phyloP scores from a whole-genome alignment of 2,888 invertebrate species.

The Rugalucina vietnamica region DNA sequence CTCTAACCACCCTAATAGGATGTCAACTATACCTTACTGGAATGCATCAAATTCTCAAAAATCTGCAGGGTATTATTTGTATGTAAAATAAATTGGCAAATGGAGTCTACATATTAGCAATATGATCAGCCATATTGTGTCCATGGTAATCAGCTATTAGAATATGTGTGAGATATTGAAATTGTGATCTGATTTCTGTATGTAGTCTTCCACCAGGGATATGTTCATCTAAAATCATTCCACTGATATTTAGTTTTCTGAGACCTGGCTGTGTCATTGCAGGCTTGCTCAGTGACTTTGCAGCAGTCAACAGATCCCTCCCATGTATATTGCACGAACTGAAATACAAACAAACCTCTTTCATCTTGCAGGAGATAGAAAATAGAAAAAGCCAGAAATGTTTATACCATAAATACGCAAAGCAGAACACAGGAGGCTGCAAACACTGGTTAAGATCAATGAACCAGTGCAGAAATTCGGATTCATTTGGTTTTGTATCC shows the following conservation, averaged over 20 bases:
- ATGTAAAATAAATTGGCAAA: too few species aligned
- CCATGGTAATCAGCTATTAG: background rate
- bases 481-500: too few species aligned
- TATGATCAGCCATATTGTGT: background rate
- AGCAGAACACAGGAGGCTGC: too few species aligned
- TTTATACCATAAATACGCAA: too few species aligned
- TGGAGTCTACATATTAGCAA: slow-evolving; percentile 3
- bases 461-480: too few species aligned
- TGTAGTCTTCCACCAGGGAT: background rate
- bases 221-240: background rate
- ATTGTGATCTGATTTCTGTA: background rate
- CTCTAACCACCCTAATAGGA: too few species aligned
- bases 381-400: too few species aligned
- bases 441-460: too few species aligned
- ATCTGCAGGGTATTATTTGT: too few species aligned
- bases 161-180: background rate
- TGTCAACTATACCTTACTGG: too few species aligned
- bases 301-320: background rate
- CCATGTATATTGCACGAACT: background rate
- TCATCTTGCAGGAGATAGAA: too few species aligned
- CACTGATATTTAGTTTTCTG: background rate
- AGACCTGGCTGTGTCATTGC: background rate
- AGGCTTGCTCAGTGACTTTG: background rate
- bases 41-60: too few species aligned
- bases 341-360: background rate